These are phyloP conservation scores for Dicyrtomina minuta DNA, from an alignment of 2,888 invertebrate species.

Conservation along the genomic window DNA sequence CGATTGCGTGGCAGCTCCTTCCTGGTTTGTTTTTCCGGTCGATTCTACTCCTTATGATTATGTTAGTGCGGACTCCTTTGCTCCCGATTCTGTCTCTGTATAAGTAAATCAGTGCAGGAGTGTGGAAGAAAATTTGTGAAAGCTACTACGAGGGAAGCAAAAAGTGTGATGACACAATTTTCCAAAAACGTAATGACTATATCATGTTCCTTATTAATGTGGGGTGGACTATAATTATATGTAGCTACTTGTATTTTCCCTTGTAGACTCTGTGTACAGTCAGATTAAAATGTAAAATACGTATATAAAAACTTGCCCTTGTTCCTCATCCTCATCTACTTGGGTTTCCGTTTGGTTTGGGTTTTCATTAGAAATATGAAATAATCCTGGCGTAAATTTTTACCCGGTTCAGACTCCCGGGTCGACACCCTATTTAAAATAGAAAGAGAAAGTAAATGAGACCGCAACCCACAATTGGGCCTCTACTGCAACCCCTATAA, in stretches of 20 bases:
- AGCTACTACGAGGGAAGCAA: background rate
- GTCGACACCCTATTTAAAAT: constrained; percentile 22
- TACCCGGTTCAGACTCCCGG: constrained; percentile 22
- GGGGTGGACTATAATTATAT: no score
- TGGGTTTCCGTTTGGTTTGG: background rate
- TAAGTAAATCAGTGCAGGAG: constrained; percentile 21
- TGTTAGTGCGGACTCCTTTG: constrained; percentile 1
- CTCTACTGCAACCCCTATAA: no score
- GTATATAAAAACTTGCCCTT: no score
- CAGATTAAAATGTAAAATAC: no score
- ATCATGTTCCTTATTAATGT: background rate
- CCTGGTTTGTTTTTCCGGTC: no score
- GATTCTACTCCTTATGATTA: background rate
- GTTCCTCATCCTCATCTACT: no score
- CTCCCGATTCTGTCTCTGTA: background rate
- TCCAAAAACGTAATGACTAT: constrained; percentile 11
- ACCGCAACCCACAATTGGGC: constrained; percentile 17
- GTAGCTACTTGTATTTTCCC: no score
- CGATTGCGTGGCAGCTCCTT: no score
- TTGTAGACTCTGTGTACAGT: no score
- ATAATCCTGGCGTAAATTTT: constrained; percentile 11
- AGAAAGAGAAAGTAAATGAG: constrained; percentile 13
- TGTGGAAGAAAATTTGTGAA: constrained; percentile 12
- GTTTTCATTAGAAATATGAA: constrained; percentile 1
- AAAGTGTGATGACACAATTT: constrained; percentile 27